phyloP scores from a whole-genome alignment of 2,113 vertebrate genomes.

The Coptodon rendalli region DNA sequence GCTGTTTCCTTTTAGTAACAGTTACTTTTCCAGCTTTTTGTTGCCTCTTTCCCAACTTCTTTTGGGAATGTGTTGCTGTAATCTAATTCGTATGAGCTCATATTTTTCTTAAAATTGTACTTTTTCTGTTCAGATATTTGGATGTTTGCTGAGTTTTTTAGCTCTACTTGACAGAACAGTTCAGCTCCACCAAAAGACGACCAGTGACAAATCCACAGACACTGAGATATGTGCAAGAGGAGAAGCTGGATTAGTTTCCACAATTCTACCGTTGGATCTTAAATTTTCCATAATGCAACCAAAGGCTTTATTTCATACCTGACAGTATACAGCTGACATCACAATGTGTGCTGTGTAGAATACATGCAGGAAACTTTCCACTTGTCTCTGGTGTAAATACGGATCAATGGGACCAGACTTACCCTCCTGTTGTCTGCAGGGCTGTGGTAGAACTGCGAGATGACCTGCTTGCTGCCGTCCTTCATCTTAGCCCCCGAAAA shows the following conservation, averaged over 20 bases:
- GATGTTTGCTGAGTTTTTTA: neutral
- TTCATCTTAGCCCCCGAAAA: conserved; percentile 60
- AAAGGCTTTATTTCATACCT: neutral
- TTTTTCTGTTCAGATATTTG: neutral
- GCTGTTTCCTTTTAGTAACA: neutral
- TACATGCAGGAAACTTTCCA: neutral
- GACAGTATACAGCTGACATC: neutral
- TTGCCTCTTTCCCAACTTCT: neutral
- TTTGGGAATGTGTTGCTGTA: neutral
- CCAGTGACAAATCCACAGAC: neutral
- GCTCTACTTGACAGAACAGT: neutral
- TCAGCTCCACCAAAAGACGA: neutral
- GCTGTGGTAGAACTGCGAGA: conserved; percentile 98
- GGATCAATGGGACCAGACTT: conserved; percentile 21
- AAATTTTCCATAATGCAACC: neutral
- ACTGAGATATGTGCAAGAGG: neutral
- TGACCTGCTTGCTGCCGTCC: conserved; percentile 73
- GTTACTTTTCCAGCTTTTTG: neutral
- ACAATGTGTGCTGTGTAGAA: neutral
- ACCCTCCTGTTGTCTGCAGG: conserved; percentile 92
- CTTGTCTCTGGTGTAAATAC: rapidly evolving
- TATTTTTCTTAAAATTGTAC: neutral
- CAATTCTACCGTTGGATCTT: neutral
- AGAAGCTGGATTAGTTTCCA: neutral
- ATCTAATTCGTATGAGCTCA: neutral